These are phyloP conservation scores for Antrozous pallidus DNA, from an alignment of 2,797 vertebrate genomes.

Conservation along the genomic window DNA sequence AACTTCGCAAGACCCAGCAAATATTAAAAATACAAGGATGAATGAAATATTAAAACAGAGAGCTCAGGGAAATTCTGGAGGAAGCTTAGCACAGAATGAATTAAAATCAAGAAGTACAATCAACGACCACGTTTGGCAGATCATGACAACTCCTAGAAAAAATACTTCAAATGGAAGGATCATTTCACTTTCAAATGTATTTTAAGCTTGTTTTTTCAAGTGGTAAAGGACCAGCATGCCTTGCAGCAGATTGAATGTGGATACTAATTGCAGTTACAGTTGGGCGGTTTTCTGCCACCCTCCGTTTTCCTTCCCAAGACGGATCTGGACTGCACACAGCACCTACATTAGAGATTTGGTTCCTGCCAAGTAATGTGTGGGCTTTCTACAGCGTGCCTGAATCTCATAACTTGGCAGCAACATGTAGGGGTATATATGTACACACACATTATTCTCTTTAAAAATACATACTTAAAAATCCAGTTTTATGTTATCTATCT, in stretches of 20 bases:
- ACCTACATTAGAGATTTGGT: neutral
- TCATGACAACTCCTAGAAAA: neutral
- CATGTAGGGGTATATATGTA: neutral
- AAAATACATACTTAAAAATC: neutral
- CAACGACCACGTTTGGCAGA: neutral
- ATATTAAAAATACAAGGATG: neutral
- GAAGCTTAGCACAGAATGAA: neutral
- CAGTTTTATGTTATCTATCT: neutral
- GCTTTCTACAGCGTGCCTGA: neutral
- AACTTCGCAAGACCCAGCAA: neutral
- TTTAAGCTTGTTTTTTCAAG: conserved; percentile 31
- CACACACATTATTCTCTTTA: neutral
- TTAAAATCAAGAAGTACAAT: neutral
- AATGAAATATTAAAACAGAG: neutral
- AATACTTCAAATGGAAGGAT: neutral
- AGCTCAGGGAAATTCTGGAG: neutral
- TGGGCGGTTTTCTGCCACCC: neutral
- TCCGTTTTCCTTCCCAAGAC: conserved; percentile 6
- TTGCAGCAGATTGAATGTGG: neutral
- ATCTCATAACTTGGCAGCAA: neutral
- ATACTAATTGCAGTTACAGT: neutral
- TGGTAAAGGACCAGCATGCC: neutral
- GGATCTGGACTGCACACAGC: neutral
- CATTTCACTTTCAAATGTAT: conserved; percentile 34
- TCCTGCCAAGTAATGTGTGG: neutral